phyloP scores from a whole-genome alignment of 35 echinoderm and acorn worm genomes.

The Apostichopus parvimensis region DNA sequence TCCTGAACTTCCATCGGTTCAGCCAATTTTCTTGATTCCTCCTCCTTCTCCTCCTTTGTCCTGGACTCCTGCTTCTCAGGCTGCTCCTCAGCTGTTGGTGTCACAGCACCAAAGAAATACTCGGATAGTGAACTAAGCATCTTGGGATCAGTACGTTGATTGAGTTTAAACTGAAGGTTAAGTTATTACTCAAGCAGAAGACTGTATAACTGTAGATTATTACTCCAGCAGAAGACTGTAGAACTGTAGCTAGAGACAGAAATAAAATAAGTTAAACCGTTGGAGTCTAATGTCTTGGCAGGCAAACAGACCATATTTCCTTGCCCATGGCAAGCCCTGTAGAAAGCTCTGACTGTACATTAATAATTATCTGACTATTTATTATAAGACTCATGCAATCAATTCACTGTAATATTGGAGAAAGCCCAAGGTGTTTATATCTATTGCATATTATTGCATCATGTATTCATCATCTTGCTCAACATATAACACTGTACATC shows the following conservation, averaged over 20 bases:
- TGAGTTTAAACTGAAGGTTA: neutral
- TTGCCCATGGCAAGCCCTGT: too few relatives aligned
- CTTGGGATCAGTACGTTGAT: slow-evolving; percentile 6
- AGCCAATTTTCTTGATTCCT: neutral
- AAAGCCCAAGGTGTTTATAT: too few relatives aligned
- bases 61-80: neutral
- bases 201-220: neutral
- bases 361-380: too few relatives aligned
- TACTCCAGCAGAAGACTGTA: neutral
- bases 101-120: slow-evolving; percentile 80
- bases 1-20: slow-evolving; percentile 43
- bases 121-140: slow-evolving; percentile 92
- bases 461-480: too few relatives aligned
- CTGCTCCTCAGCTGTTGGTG: neutral
- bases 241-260: neutral
- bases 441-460: too few relatives aligned
- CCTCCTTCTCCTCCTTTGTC: slow-evolving; percentile 17
- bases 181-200: neutral
- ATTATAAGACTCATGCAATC: too few relatives aligned
- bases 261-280: too few relatives aligned
- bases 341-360: too few relatives aligned
- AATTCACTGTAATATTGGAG: too few relatives aligned
- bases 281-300: too few relatives aligned
- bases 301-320: too few relatives aligned
- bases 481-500: too few relatives aligned